phyloP scores from a whole-genome alignment of 2,888 invertebrate genomes.

The Orgyia antiqua region DNA sequence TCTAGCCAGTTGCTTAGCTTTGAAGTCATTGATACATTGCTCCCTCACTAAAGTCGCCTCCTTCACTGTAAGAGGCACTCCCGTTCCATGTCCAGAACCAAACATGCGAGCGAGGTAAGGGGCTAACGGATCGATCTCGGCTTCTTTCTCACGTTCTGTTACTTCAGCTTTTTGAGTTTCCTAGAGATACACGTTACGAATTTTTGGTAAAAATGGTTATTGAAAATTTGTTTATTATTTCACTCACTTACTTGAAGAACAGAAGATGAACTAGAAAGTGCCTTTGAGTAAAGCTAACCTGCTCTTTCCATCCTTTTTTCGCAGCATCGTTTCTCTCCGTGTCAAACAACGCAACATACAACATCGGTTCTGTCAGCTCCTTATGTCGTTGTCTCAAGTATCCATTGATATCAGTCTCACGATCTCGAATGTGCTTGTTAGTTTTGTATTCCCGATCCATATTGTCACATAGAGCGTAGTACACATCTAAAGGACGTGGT shows the following conservation, averaged over 20 bases:
- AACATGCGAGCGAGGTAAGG: slow-evolving; percentile 81
- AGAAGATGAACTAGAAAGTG: too few species aligned
- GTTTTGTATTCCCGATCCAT: slow-evolving; percentile 80
- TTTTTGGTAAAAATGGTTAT: too few species aligned
- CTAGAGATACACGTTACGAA: too few species aligned
- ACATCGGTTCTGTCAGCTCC: slow-evolving; percentile 65
- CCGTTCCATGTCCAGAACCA: slow-evolving; percentile 57
- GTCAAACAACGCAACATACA: slow-evolving; percentile 71
- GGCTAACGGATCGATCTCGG: slow-evolving; percentile 79
- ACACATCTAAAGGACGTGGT: slow-evolving; percentile 81
- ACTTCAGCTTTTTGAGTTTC: slow-evolving; percentile 70
- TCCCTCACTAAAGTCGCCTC: slow-evolving; percentile 72
- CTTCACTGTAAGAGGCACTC: slow-evolving; percentile 55
- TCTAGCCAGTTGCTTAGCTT: slow-evolving; percentile 77
- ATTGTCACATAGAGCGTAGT: slow-evolving; percentile 79
- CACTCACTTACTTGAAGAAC: too few species aligned
- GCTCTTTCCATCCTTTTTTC: slow-evolving; percentile 65
- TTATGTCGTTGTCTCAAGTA: slow-evolving; percentile 55
- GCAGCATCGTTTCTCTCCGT: slow-evolving; percentile 73
- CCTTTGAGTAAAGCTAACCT: slow-evolving; percentile 48
- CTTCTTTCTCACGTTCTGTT: slow-evolving; percentile 79
- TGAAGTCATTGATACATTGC: slow-evolving; percentile 83
- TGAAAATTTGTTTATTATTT: too few species aligned
- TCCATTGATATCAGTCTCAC: slow-evolving; percentile 57
- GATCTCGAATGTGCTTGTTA: slow-evolving; percentile 70